phyloP scores from a whole-genome alignment of 2,888 invertebrate genomes.

The Drosophila recens region DNA sequence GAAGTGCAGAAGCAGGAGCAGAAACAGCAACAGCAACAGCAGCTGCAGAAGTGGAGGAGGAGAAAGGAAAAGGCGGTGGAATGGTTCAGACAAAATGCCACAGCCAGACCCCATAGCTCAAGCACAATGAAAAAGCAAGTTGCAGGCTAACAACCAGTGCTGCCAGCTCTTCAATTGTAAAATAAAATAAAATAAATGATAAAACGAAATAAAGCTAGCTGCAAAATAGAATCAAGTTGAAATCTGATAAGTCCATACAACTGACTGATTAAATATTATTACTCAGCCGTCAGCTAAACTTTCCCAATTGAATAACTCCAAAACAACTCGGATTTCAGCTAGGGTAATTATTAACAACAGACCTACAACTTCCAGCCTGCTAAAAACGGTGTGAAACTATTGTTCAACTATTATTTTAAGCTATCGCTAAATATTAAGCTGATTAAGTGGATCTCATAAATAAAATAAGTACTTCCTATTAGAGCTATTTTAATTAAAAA shows the following conservation, averaged over 20 bases:
- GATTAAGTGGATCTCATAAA: not conserved
- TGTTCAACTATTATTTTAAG: not conserved
- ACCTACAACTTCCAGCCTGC: not conserved
- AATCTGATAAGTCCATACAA: constrained; percentile 29
- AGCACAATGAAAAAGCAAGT: constrained; percentile 37
- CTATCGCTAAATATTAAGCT: not conserved
- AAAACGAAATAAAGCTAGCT: constrained; percentile 7
- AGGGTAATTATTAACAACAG: constrained; percentile 1
- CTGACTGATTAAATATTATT: constrained; percentile 25
- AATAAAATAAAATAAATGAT: not conserved
- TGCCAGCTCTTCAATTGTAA: constrained; percentile 19
- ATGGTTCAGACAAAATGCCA: constrained; percentile 37
- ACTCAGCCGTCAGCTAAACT: constrained; percentile 1
- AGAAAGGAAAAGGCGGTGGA: not conserved
- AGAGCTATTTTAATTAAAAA: not conserved
- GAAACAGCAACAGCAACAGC: not conserved
- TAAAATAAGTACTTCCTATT: not conserved
- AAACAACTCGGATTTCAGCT: constrained; percentile 6
- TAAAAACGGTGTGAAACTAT: not conserved
- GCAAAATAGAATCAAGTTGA: constrained; percentile 14
- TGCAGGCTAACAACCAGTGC: constrained; percentile 25
- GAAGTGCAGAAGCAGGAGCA: constrained; percentile 46
- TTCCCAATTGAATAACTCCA: constrained; percentile 5
- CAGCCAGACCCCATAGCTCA: constrained; percentile 44
- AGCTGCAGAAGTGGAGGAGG: not conserved